Evolutionary conservation across 2,113 vertebrate genomes (phyloP).

Genomic region (Solea senegalensis): DNA sequence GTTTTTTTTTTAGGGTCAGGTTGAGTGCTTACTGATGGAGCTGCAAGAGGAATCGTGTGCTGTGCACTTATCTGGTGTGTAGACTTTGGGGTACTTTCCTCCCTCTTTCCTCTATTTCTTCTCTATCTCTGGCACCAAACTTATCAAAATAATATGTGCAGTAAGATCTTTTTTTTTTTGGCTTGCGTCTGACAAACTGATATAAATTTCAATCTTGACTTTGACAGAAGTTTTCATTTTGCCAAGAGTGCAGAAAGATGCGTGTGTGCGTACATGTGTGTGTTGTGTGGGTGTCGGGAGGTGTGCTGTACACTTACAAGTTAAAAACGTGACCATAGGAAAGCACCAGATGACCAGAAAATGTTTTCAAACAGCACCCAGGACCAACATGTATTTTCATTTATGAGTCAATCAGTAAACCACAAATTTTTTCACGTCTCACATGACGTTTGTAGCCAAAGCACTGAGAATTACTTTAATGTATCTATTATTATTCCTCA

Average conservation of each 20-base stretch:
- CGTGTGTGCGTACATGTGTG: slow-evolving; percentile 3
- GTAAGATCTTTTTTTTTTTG: slow-evolving; percentile 82
- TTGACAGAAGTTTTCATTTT: slow-evolving; percentile 84
- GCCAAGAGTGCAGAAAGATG: slow-evolving; percentile 79
- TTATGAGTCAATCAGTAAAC: slow-evolving; percentile 42
- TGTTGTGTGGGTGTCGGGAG: slow-evolving; percentile 26
- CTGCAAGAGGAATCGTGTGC: slow-evolving; percentile 78
- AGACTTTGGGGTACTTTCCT: slow-evolving; percentile 76
- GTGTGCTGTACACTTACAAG: slow-evolving; percentile 44
- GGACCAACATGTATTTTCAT: slow-evolving; percentile 46
- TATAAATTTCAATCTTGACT: slow-evolving; percentile 85
- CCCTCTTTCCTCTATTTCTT: slow-evolving; percentile 77
- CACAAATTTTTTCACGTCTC: slow-evolving; percentile 52
- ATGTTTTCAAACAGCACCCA: slow-evolving; percentile 44
- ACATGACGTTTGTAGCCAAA: slow-evolving; percentile 15
- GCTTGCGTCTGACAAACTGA: slow-evolving; percentile 80
- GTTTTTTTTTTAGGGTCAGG: slow-evolving; percentile 63
- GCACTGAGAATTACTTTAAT: slow-evolving; percentile 44
- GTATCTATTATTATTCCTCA: slow-evolving; percentile 38
- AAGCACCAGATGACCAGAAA: slow-evolving; percentile 47
- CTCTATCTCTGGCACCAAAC: slow-evolving; percentile 84
- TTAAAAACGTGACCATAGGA: slow-evolving; percentile 57
- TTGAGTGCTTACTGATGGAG: slow-evolving; percentile 72
- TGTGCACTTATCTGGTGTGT: slow-evolving; percentile 79
- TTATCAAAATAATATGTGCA: slow-evolving; percentile 83